Base-by-base conservation (phyloP, 2,113 vertebrate species). In the Athene cunicularia region DNA sequence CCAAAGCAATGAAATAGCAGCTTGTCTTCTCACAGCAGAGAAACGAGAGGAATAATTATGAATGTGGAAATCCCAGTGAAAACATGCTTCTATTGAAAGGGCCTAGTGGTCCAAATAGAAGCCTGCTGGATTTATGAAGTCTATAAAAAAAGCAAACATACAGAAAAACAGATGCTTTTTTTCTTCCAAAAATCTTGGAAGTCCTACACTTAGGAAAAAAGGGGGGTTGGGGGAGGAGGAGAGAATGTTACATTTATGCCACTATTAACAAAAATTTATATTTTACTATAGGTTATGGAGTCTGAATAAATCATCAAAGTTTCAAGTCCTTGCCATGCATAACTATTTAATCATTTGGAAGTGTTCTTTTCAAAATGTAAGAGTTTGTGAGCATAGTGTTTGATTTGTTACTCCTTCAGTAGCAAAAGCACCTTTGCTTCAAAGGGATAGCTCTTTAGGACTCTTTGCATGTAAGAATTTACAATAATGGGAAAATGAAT, bases 1-100 rank as follows among this genome's bases (percentile, higher is more conserved):
- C 97, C 97, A 98, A 98, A 98, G 98, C 97, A 98, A 98, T 98
- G 98, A 98, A 98, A 98, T 97, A 98, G 96, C 97, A 97, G 98
- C 97, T 98, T 98, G 98, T 98, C 98, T 98, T 97, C 98, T 98
- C 94, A 92, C 80, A 26, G 98, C 95, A 97, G 97, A 98, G 97
- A 98, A 98, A 98, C 95, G 95, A 98, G 97, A 98, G 97, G 97
- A 98, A 98, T 98, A 98, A 98, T 98, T 98, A 98, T 98, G 97
- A 98, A 98, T 93, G 97, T 98, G 98, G 98, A 98, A 98, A 98
- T 98, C 98, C 98, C 97, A 98, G 97, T 97, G 98, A 98, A 98
- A 98, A 98, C 98, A 98, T 92, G 93, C 87, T 98, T 98, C 98
- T 98, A 98, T 98, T 98, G 97, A 98, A 98, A 98, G 97, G 98